Evolutionary conservation across 2,113 vertebrate genomes (phyloP).

Genomic region (Amblyopsis rosae): DNA sequence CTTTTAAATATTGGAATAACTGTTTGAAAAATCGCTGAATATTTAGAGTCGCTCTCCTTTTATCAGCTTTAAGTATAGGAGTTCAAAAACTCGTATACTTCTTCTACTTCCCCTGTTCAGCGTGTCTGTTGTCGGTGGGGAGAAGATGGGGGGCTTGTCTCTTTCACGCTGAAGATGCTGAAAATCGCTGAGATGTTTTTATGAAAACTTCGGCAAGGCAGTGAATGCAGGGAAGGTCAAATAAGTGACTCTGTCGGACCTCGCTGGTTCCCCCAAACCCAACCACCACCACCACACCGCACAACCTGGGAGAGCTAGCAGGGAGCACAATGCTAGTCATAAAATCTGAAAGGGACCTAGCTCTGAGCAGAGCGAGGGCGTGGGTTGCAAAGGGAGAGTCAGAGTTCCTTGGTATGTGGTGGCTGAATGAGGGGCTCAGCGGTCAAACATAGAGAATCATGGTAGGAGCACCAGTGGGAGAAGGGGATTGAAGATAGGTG

Average conservation of each 20-base stretch:
- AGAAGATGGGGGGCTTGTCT: constrained; percentile 36
- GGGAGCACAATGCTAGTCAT: constrained; percentile 72
- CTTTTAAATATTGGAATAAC: constrained; percentile 50
- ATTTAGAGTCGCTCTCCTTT: constrained; percentile 54
- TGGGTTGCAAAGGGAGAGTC: constrained; percentile 30
- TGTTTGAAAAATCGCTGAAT: constrained; percentile 56
- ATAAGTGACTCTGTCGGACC: constrained; percentile 61
- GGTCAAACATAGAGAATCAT: constrained; percentile 63
- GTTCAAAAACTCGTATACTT: constrained; percentile 40
- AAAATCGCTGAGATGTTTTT: constrained; percentile 55
- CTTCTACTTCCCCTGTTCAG: constrained; percentile 46
- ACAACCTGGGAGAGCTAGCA: constrained; percentile 49
- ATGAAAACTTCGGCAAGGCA: constrained; percentile 65
- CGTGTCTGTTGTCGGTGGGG: constrained; percentile 49
- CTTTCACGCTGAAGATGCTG: constrained; percentile 32
- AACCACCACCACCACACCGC: no score
- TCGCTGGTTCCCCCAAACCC: constrained; percentile 44
- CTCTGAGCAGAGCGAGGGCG: constrained; percentile 45
- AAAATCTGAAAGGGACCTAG: constrained; percentile 71
- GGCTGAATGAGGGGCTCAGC: constrained; percentile 67
- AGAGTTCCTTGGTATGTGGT: constrained; percentile 46
- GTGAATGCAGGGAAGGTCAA: constrained; percentile 70
- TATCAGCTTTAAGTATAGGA: constrained; percentile 43
- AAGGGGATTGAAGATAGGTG: constrained; percentile 35
- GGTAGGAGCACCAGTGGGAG: constrained; percentile 53